Evolutionary conservation across 2,113 vertebrate species (phyloP).

Genomic region (Ictalurus punctatus): DNA sequence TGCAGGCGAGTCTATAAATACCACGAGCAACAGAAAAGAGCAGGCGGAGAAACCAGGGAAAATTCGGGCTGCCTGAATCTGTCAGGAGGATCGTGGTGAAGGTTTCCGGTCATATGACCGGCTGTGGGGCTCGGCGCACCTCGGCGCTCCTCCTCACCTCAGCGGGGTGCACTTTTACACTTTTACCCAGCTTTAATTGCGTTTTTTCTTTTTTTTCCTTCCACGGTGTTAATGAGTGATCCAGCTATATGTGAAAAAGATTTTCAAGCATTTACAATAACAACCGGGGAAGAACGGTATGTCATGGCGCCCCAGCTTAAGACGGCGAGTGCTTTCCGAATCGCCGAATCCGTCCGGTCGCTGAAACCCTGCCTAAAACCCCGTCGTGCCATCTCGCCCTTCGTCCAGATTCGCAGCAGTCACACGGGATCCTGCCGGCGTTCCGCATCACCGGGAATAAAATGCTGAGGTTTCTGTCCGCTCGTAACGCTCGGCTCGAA

Average conservation of each 20-base stretch:
- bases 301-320: background rate
- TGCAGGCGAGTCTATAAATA: constrained; percentile 52
- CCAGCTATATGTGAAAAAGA: background rate
- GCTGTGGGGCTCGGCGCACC: constrained; percentile 8
- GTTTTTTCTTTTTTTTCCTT: background rate
- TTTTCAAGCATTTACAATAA: background rate
- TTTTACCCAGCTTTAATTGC: background rate
- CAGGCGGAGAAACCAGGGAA: constrained; percentile 38
- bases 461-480: background rate
- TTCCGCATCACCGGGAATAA: constrained; percentile 9
- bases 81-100: constrained; percentile 22
- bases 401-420: constrained; percentile 25
- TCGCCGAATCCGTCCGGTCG: constrained; percentile 33
- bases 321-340: constrained; percentile 23
- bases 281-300: background rate
- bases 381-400: background rate
- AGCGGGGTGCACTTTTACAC: constrained; percentile 20
- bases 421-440: background rate
- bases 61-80: constrained; percentile 44
- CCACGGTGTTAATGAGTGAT: background rate
- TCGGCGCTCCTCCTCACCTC: constrained; percentile 38
- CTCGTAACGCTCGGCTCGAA: constrained; percentile 10
- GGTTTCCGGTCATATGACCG: constrained; percentile 31
- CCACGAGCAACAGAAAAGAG: constrained; percentile 45
- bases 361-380: constrained; percentile 34